Evolutionary conservation across 2,888 invertebrate species (phyloP).

Genomic region (Octonoba sinensis): DNA sequence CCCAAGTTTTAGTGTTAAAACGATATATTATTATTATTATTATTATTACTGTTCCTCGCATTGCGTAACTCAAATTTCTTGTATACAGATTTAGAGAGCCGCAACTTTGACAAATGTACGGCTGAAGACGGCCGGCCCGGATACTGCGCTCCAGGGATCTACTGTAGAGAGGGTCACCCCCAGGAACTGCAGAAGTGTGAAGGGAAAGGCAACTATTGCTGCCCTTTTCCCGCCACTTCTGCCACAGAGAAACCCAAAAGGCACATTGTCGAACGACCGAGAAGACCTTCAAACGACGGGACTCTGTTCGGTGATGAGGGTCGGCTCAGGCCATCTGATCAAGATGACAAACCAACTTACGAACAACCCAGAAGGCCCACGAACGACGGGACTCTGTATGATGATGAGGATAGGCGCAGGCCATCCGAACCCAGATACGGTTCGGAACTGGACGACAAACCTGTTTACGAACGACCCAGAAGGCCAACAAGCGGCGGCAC

Average conservation of each 20-base stretch:
- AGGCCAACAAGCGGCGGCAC: background rate
- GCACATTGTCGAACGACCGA: background rate
- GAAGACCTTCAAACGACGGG: background rate
- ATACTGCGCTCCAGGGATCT: constrained; percentile 31
- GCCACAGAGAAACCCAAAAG: background rate
- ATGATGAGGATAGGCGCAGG: background rate
- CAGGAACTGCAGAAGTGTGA: constrained; percentile 17
- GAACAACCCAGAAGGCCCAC: background rate
- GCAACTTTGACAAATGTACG: constrained; percentile 33
- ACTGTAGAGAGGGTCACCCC: constrained; percentile 36
- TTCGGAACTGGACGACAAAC: too few species aligned
- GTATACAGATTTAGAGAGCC: constrained; percentile 18
- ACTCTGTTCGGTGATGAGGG: background rate
- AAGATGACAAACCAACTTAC: too few species aligned
- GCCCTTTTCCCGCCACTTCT: constrained; percentile 17
- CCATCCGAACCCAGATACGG: background rate
- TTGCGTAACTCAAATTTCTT: background rate
- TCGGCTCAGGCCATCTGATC: background rate
- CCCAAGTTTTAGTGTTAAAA: too few species aligned
- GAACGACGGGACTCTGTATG: background rate
- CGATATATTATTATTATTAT: too few species aligned
- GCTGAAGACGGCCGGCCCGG: constrained; percentile 45
- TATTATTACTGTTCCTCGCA: background rate
- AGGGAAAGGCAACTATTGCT: constrained; percentile 14
- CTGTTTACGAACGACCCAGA: background rate